phyloP scores from a whole-genome alignment of 1,140 invertebrate species.

The Mizuhopecten yessoensis region DNA sequence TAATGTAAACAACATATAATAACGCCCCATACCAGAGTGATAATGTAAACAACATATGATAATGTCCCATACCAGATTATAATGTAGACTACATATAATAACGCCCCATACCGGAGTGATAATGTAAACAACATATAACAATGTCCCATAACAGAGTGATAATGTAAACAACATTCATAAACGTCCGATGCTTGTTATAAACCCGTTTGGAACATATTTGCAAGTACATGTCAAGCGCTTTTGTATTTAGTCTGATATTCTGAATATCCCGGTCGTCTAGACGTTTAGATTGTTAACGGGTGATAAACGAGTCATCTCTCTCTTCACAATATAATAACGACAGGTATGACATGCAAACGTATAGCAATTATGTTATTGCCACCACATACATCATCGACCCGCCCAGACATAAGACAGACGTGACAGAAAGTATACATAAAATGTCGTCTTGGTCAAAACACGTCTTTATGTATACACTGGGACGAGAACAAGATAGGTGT shows the following conservation, averaged over 20 bases:
- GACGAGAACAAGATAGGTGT: no score
- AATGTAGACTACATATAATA: no score
- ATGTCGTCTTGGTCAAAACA: background rate
- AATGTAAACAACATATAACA: no score
- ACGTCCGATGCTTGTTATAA: no score
- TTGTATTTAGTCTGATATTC: background rate
- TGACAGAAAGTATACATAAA: constrained; percentile 9
- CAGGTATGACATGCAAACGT: background rate
- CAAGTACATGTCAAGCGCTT: background rate
- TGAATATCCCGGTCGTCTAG: background rate
- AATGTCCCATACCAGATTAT: no score
- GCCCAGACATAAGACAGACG: background rate
- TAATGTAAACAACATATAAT: no score
- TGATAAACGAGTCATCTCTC: background rate
- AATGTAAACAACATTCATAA: no score
- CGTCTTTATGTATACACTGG: background rate
- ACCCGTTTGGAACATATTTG: no score
- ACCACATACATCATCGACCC: constrained; percentile 11
- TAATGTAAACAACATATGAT: no score
- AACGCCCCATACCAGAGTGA: no score
- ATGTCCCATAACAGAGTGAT: no score
- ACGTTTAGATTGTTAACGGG: background rate
- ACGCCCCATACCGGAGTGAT: no score
- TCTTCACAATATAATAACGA: background rate
- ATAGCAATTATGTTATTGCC: background rate